phyloP scores from a whole-genome alignment of 2,113 vertebrate genomes.

The Capreolus pygargus region DNA sequence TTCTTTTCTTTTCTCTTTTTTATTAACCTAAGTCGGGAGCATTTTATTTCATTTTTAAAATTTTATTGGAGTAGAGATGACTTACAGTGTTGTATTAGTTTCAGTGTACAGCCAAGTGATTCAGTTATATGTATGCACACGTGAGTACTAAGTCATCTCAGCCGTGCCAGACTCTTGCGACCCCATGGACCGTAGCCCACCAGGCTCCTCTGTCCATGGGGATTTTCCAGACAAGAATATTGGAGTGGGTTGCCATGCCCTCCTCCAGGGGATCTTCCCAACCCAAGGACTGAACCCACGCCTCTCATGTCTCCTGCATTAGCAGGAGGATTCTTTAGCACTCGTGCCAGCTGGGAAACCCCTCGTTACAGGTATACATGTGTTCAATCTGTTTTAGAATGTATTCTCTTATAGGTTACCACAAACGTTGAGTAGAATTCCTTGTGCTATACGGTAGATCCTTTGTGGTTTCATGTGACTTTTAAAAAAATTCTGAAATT shows the following conservation, averaged over 20 bases:
- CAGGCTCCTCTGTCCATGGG: not conserved
- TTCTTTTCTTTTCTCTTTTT: not conserved
- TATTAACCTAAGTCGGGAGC: not conserved
- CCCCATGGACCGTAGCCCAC: not conserved
- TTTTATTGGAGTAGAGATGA: not conserved
- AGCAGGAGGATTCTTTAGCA: not conserved
- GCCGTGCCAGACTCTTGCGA: not conserved
- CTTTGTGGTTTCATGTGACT: not conserved
- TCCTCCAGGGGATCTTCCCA: not conserved
- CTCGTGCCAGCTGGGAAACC: not conserved
- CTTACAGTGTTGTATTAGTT: rapidly evolving
- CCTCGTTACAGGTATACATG: not conserved
- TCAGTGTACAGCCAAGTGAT: not conserved
- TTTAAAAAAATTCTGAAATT: not conserved
- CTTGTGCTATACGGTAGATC: not conserved
- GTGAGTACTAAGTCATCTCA: not conserved
- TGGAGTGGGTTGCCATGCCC: not conserved
- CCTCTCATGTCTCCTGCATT: not conserved
- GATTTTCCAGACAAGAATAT: not conserved
- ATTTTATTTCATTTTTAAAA: not conserved
- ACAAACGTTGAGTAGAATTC: no score
- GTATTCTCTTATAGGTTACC: not conserved
- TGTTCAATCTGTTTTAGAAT: not conserved
- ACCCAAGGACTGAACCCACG: not conserved
- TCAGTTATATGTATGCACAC: not conserved